Evolutionary conservation across 2,113 vertebrate species (phyloP).

Genomic region (Pteropus alecto): DNA sequence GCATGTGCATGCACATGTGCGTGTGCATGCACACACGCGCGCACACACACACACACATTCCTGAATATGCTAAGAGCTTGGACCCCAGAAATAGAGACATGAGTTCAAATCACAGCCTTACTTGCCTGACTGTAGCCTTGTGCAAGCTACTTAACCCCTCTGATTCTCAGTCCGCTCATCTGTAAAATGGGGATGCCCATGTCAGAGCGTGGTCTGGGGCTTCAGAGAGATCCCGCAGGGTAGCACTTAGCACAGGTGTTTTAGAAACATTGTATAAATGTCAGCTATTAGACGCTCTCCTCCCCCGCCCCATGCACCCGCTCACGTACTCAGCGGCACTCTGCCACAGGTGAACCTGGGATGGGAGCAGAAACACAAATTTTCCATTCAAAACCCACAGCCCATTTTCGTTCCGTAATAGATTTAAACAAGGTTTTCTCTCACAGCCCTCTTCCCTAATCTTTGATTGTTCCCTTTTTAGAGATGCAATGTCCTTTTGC

Average conservation of each 20-base stretch:
- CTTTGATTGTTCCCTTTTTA: slow-evolving; percentile 9
- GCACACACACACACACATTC: neutral
- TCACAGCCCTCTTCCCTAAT: neutral
- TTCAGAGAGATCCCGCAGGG: neutral
- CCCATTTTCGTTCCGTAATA: slow-evolving; percentile 5
- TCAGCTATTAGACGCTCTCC: neutral
- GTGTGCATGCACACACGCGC: rapidly evolving
- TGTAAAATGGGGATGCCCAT: neutral
- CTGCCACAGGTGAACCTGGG: neutral
- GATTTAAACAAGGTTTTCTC: slow-evolving; percentile 44
- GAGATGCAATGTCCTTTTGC: neutral
- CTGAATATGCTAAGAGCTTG: rapidly evolving
- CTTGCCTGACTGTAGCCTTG: neutral
- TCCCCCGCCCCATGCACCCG: neutral
- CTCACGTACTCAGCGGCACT: neutral
- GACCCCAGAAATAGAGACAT: neutral
- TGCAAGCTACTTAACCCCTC: neutral
- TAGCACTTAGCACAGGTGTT: neutral
- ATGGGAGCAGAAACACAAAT: neutral
- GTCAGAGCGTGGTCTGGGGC: neutral
- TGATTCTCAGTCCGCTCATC: neutral
- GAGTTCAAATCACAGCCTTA: neutral
- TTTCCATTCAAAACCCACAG: neutral
- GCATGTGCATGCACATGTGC: too few species aligned
- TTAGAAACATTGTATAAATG: neutral